Conservation (phyloP, 2,888 invertebrate genomes). For the Panorpa germanica region DNA sequence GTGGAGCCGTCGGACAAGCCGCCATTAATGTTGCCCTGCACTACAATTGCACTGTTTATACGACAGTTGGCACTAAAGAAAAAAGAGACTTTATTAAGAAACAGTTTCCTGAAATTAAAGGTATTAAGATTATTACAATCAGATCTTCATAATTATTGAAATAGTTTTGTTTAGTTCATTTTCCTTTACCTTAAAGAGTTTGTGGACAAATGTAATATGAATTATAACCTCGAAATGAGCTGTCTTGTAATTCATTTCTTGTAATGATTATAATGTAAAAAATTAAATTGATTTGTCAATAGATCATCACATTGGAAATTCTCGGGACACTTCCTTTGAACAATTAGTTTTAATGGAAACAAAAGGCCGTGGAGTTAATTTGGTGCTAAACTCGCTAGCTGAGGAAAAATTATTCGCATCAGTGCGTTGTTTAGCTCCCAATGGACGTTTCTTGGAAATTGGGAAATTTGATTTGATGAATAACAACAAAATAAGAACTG, state of each 20-base stretch:
- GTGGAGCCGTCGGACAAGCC: constrained; percentile 49
- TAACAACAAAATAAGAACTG: constrained; percentile 46
- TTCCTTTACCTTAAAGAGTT: no score
- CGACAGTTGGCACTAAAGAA: constrained; percentile 38
- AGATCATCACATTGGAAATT: constrained; percentile 57
- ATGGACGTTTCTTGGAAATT: constrained; percentile 57
- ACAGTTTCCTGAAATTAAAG: constrained; percentile 20
- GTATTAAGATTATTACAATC: no score
- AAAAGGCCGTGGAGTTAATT: constrained; percentile 62
- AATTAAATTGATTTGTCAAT: no score
- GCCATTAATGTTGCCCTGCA: constrained; percentile 41
- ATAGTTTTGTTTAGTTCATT: no score
- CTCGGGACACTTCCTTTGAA: constrained; percentile 64
- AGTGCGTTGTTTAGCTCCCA: constrained; percentile 30
- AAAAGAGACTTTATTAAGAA: constrained; percentile 35
- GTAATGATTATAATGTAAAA: no score
- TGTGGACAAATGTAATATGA: no score
- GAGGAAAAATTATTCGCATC: constrained; percentile 61
- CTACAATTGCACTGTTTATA: constrained; percentile 35
- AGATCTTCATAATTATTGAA: no score
- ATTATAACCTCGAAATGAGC: no score
- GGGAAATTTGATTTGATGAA: constrained; percentile 58
- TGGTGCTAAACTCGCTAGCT: constrained; percentile 68
- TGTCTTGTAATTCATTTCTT: no score
- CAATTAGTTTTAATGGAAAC: constrained; percentile 55